Evolutionary conservation across 2,797 vertebrate genomes (phyloP).

Genomic region (Danio jaintianensis): DNA sequence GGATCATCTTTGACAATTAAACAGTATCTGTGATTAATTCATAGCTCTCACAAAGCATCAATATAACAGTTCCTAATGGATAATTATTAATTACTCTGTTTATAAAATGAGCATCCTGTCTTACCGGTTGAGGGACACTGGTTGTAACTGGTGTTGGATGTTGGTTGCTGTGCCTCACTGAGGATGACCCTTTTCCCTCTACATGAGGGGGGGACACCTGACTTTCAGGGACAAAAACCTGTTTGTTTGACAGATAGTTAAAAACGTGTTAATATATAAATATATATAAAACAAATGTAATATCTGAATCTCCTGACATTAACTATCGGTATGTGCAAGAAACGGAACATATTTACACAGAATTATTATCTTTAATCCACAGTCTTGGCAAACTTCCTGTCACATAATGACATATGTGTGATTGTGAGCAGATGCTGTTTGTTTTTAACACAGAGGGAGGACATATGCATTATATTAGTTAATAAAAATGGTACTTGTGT

Average conservation of each 20-base stretch:
- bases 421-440: no score
- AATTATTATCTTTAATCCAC: no score
- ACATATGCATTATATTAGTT: no score
- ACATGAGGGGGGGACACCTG: slow-evolving; percentile 73
- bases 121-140: slow-evolving; percentile 37
- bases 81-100: neutral
- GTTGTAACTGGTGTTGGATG: slow-evolving; percentile 44
- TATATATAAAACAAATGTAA: no score
- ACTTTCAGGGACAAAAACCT: slow-evolving; percentile 90
- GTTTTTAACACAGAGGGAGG: no score
- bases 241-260: slow-evolving; percentile 40
- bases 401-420: no score
- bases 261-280: neutral
- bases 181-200: slow-evolving; percentile 62
- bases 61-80: neutral
- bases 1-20: neutral
- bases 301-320: no score
- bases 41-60: neutral
- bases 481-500: no score
- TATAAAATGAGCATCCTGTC: neutral
- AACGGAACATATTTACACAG: no score
- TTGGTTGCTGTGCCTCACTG: slow-evolving; percentile 64
- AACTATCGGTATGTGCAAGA: no score
- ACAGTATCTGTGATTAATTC: neutral
- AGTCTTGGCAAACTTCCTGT: no score